Conservation (phyloP, 2,113 vertebrate species). For the Lagopus leucura region DNA sequence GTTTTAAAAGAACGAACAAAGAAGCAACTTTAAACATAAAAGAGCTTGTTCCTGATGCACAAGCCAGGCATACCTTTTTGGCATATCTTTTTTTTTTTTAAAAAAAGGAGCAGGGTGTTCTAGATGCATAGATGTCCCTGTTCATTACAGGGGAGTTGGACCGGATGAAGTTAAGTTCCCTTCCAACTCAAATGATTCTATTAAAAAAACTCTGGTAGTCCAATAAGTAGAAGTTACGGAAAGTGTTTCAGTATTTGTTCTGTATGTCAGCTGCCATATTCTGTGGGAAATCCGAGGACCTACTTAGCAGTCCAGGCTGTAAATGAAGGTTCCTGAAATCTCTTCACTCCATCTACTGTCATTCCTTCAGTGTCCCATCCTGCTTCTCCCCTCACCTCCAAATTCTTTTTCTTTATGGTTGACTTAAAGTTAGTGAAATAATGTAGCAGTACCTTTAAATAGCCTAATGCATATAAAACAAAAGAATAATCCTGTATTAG, state of each 20-base stretch:
- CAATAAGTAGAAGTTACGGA: background rate
- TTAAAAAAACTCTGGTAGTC: background rate
- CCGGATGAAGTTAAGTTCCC: too few species aligned
- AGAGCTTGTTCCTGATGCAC: background rate
- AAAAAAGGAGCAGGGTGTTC: fast-evolving
- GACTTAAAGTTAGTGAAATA: background rate
- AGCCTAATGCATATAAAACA: background rate
- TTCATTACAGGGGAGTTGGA: too few species aligned
- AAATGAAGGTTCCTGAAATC: background rate
- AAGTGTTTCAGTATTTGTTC: background rate
- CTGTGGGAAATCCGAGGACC: background rate
- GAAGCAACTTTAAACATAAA: background rate
- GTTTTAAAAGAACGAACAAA: background rate
- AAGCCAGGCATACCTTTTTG: background rate
- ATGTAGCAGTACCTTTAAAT: background rate
- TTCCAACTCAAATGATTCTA: too few species aligned
- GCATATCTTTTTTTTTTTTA: background rate
- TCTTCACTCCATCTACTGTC: background rate
- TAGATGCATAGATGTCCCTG: background rate
- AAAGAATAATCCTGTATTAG: background rate
- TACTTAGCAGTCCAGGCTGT: background rate
- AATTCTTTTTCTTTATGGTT: background rate
- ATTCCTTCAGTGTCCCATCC: background rate
- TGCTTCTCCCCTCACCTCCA: background rate
- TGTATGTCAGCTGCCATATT: background rate